Base-by-base conservation (phyloP, 2,113 vertebrate genomes). In the Paracyprichromis sp. region DNA sequence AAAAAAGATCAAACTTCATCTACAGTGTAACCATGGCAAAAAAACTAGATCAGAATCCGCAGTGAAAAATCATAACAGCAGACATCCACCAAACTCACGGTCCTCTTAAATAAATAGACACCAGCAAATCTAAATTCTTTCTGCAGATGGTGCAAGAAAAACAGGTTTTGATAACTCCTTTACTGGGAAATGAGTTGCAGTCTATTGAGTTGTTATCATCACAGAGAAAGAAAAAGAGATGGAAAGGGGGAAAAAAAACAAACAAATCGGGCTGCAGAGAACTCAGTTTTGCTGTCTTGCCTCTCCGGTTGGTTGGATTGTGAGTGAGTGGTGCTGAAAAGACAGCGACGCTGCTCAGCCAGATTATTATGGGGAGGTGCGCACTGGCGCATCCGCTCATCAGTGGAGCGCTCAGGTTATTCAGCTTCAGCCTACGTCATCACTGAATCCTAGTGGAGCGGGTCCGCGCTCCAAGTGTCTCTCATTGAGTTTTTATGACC, bases 331-430 rank as follows among this genome's bases (percentile, higher is more conserved):
- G 90, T 94, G 94, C 95, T 93, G 95, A 95, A 94, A 76, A 92
- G 94, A 95, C 93, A 94, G 94, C 90, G 83, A 89, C 85, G 86
- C 89, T 89, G 94, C 90, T 91, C 91, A 83, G 34, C 24, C 92
- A 81, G 93, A 95, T 95, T 95, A 94, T 93, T 86, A 93, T 89
- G 93, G 89, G 89, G 93, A 93, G 89, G 84, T 93, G 94, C 95
- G 95, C 93, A 85, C 95, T 83, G 89, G 90, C 88, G 90, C 90
- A 91, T 94, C 94, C 91, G 95, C 90, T 94, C 93, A 88, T 86
- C 90, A 86, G 86, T 83, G 61, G 89, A 56, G 91, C 86, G 90
- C 94, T 91, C 93, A 50, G 88, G 84, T 94, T 94, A 92, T 92
- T 95, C 90, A 84, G 87, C 86, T 73, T 66, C 90, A 85, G 63